Evolutionary conservation across 2,888 invertebrate genomes (phyloP), one percentile per base, ranked within the genome.

Genomic region (Neoascia interrupta): DNA sequence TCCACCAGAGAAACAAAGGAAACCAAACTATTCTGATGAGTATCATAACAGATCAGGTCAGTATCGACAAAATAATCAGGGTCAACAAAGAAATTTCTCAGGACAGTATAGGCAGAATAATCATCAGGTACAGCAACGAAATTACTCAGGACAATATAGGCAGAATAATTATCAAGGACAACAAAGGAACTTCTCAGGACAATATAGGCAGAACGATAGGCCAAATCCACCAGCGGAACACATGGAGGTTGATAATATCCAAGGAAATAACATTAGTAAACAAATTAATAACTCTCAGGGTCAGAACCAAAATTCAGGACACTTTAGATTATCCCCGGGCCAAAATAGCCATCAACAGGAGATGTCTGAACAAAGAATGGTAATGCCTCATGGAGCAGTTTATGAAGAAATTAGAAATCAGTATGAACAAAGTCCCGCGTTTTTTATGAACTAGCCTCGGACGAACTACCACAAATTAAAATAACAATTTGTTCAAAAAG

Each of bases 361-460:
- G 11, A 37, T 10, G 21, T 19, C 21, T 37, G 15, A 53, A 13
- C 45, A 45, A 45, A 26, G 23, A 45, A 45, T 45, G 45, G 21
- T 10, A n/a, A 21, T 21, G 13, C 37, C 37, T 37, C 3, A 37
- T 4, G n/a, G 11, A 45, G 11, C 10, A 31, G 26, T 13, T 19
- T 10, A n/a, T 8, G 21, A 18, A 34, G 19, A 21, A 19, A 36
- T 6, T 11, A 13, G 36, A 36, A 36, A 21, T 36, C 11, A 53
- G 13, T 4, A 36, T 45, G 13, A 23, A 45, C 23, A 45, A 45
- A 45, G 13, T 13, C 13, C 45, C n/a, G 21, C 21, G 13, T 53
- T 53, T 53, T 53, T 53, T 53, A 53, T 23, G 37, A 53, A 53
- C 23, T 37, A 53, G 37, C 53, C 23, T 51, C 51, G 36, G 51